Evolutionary conservation across 2,113 vertebrate species (phyloP), one percentile per base, ranked within the genome.

Genomic region (Smithornis capensis): DNA sequence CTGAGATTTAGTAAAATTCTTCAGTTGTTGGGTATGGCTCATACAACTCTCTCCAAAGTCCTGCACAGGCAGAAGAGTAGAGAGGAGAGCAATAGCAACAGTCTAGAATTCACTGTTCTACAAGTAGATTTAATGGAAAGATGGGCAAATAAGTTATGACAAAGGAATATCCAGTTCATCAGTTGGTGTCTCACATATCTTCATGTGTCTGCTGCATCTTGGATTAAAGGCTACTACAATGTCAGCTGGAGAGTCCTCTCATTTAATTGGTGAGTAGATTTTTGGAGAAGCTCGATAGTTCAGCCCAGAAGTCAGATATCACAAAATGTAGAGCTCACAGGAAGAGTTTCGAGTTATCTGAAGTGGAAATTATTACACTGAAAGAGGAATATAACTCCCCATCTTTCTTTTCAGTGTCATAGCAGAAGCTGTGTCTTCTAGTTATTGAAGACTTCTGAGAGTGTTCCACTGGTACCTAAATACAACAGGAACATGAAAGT

Each of bases 131-230:
- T 57, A 93, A 69, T 15, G n/a, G 40, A 77, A 88, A 62, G 2
- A 50, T 10, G 24, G 7, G 33, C 27, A 78, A 89, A 27, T 3
- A 62, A 59, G 14, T 18, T 16, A 60, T 33, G 15, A 59, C 10
- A 75, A 81, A 79, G 25, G 83, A 65, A 62, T 42, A 59, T 4
- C 4, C 3, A 47, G 7, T 10, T 87, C 3, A 31, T 52, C 17
- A 37, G 21, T 19, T 55, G 1, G 0, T 74, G 21, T 64, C 31
- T 31, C 0, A 0, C 1, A 2, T 47, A 12, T 28, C 19, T 69
- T 44, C 10, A 9, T 31, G 21, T 19, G 8, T 50, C 27, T 79
- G 14, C 14, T 76, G 14, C 3, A 4, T 76, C 35, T 35, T 50
- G 38, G 15, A 50, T 53, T 45, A 76, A 59, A 79, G 8, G 18